Evolutionary conservation across 2,113 vertebrate genomes (phyloP).

Genomic region (Solea solea): DNA sequence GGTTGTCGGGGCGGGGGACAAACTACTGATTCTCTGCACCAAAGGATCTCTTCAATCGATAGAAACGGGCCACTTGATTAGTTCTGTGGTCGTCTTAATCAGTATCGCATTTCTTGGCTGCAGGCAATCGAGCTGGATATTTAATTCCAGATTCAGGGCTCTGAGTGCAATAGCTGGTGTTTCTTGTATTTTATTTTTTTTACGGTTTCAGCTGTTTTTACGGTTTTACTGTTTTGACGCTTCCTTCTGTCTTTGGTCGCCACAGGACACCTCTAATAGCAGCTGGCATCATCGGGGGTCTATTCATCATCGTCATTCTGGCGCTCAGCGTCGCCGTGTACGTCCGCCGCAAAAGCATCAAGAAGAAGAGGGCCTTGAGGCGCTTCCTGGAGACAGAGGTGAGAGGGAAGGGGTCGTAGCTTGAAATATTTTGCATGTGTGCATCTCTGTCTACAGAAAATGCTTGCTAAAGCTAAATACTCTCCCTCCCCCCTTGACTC

Average conservation of each 20-base stretch:
- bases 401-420: constrained; percentile 35
- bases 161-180: neutral
- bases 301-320: constrained; percentile 94
- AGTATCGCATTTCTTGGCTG: neutral
- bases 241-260: constrained; percentile 30
- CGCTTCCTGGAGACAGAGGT: constrained; percentile 98
- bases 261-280: constrained; percentile 94
- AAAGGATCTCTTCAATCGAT: neutral
- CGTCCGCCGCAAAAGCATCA: constrained; percentile 93
- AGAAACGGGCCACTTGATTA: neutral
- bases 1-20: neutral
- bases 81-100: neutral
- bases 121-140: neutral
- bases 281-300: constrained; percentile 91
- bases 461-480: neutral
- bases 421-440: neutral
- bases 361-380: constrained; percentile 94
- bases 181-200: neutral
- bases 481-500: too few relatives aligned
- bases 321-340: constrained; percentile 92
- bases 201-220: neutral
- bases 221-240: constrained; percentile 21
- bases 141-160: neutral
- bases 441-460: neutral
- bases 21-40: neutral